Conservation (phyloP, 1,140 invertebrate species). For the Bombyx mandarina region DNA sequence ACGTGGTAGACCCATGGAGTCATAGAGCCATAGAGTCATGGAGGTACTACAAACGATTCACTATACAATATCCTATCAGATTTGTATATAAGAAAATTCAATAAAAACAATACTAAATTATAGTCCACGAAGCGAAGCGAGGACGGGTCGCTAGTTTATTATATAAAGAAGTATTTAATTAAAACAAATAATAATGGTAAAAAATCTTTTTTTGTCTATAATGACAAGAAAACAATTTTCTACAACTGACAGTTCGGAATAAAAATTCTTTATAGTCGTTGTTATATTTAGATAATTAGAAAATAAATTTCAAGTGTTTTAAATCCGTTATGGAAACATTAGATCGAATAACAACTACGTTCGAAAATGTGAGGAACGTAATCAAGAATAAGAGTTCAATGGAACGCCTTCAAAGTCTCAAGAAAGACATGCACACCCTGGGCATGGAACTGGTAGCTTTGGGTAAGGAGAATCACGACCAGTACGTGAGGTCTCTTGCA, state of each 20-base stretch:
- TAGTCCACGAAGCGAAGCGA: no score
- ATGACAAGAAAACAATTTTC: no score
- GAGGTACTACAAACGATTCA: no score
- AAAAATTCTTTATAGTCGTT: not conserved
- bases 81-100: no score
- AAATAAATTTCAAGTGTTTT: constrained; percentile 5
- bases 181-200: not conserved
- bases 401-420: constrained; percentile 33
- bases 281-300: not conserved
- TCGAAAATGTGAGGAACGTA: constrained; percentile 38
- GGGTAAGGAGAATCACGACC: constrained; percentile 44
- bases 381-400: constrained; percentile 39
- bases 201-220: no score
- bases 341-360: constrained; percentile 36
- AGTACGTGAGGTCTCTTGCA: constrained; percentile 39
- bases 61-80: no score
- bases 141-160: no score
- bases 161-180: not conserved
- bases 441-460: constrained; percentile 36
- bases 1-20: no score
- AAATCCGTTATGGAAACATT: constrained; percentile 36
- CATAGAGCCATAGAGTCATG: no score
- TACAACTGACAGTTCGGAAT: not conserved
- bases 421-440: constrained; percentile 42
- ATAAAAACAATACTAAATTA: no score